Evolutionary conservation across 2,797 vertebrate genomes (phyloP).

Genomic region (Sphenodon punctatus): DNA sequence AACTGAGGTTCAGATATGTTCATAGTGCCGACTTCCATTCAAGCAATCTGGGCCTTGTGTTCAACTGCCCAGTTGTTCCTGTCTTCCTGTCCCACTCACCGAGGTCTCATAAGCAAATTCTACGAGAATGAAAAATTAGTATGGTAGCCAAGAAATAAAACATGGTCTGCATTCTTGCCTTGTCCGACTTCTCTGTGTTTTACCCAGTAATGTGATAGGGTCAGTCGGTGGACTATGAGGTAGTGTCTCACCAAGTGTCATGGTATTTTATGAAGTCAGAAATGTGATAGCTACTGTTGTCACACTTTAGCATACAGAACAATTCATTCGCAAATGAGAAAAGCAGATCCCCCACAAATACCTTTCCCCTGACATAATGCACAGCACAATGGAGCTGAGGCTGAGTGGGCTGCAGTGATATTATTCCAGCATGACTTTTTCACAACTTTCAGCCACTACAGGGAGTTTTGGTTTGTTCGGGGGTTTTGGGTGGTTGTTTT

Average conservation of each 20-base stretch:
- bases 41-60: background rate
- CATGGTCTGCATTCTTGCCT: background rate
- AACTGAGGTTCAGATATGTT: background rate
- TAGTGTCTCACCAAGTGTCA: conserved; percentile 78
- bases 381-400: background rate
- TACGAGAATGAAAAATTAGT: conserved; percentile 44
- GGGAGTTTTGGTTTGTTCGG: no score
- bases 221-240: conserved; percentile 76
- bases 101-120: background rate
- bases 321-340: conserved; percentile 78
- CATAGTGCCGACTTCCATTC: background rate
- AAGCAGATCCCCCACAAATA: conserved; percentile 75
- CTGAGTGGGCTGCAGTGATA: conserved; percentile 12
- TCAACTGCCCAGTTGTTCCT: conserved; percentile 22
- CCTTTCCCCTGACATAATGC: conserved; percentile 72
- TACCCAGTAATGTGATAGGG: conserved; percentile 68
- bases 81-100: background rate
- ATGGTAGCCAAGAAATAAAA: conserved; percentile 14
- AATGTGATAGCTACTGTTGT: conserved; percentile 81
- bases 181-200: conserved; percentile 46
- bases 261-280: conserved; percentile 77
- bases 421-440: conserved; percentile 34
- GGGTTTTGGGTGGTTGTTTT: no score
- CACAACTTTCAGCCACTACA: background rate
- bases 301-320: conserved; percentile 73